phyloP scores from a whole-genome alignment of 2,113 vertebrate species.

The Sceloporus tristichus region DNA sequence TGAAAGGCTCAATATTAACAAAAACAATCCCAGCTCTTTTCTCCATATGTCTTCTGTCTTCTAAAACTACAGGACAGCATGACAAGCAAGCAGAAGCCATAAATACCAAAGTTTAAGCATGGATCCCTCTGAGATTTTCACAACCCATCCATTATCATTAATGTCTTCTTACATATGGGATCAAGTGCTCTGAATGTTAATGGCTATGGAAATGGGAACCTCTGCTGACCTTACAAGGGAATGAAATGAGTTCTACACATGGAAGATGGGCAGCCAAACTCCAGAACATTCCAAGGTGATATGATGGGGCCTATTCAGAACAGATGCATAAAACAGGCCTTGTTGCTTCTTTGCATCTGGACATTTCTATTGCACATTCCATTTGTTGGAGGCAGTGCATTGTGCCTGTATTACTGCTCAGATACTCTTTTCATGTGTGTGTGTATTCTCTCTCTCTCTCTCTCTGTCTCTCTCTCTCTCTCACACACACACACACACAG shows the following conservation, averaged over 20 bases:
- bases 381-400: neutral
- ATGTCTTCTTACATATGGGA: constrained; percentile 10
- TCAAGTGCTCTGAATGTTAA: neutral
- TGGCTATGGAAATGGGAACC: constrained; percentile 14
- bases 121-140: neutral
- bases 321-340: constrained; percentile 22
- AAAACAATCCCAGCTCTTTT: constrained; percentile 1
- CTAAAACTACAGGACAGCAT: neutral
- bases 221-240: constrained; percentile 24
- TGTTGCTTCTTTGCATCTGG: neutral
- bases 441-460: no score
- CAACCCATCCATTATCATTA: constrained; percentile 17
- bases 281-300: constrained; percentile 16
- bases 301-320: neutral
- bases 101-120: neutral
- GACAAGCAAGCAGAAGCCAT: constrained; percentile 12
- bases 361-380: neutral
- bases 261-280: neutral
- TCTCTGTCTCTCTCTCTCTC: no score
- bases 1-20: constrained; percentile 3
- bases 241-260: constrained; percentile 3
- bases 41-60: neutral
- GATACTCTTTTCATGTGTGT: no score
- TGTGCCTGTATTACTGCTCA: neutral
- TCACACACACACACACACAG: no score